Evolutionary conservation across 2,797 vertebrate species (phyloP).

Genomic region (Avahi laniger): DNA sequence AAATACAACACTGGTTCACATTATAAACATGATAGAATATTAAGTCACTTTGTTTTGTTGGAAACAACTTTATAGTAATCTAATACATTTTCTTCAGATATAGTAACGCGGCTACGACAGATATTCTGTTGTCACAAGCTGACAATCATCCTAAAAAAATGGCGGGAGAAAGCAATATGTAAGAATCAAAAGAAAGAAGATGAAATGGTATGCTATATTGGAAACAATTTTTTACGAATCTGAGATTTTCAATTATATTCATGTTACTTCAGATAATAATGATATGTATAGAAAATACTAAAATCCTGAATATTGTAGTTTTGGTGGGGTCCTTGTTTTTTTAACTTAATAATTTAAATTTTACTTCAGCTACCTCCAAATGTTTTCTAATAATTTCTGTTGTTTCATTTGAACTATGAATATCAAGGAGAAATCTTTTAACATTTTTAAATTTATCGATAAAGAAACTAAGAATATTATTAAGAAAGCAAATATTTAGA

Average conservation of each 20-base stretch:
- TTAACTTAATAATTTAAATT: conserved; percentile 51
- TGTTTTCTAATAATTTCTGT: conserved; percentile 29
- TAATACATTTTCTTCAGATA: conserved; percentile 53
- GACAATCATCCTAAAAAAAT: not conserved
- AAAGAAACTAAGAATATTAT: conserved; percentile 25
- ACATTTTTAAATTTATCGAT: conserved; percentile 40
- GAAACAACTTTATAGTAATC: conserved; percentile 22
- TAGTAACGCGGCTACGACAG: not conserved
- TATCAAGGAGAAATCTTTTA: conserved; percentile 16
- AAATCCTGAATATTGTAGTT: conserved; percentile 7
- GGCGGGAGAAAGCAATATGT: conserved; percentile 22
- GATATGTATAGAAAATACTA: not conserved
- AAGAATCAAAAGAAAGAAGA: conserved; percentile 48
- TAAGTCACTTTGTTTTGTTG: not conserved
- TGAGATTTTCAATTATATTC: not conserved
- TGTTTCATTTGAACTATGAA: conserved; percentile 14
- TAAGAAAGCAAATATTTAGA: conserved; percentile 11
- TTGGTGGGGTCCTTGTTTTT: not conserved
- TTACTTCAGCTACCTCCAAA: not conserved
- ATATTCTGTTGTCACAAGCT: not conserved
- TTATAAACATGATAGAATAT: not conserved
- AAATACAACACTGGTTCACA: not conserved
- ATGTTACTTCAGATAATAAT: not conserved
- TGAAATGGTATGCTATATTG: conserved; percentile 60
- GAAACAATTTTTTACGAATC: conserved; percentile 34